These are phyloP conservation scores for Melieria picta DNA, from an alignment of 2,888 invertebrate genomes.

Conservation along the genomic window DNA sequence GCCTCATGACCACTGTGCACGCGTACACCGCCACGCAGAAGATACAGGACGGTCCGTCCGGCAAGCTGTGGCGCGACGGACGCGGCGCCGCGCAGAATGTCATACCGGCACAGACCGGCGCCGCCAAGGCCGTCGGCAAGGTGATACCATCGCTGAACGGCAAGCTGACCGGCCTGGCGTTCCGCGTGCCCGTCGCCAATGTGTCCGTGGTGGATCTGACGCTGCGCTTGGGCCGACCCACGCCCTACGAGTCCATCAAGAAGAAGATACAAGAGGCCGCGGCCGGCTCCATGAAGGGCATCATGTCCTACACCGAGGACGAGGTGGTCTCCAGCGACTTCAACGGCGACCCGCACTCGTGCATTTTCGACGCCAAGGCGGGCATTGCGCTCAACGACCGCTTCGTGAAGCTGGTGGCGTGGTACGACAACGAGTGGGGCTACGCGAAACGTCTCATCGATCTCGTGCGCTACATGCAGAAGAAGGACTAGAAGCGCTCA, in stretches of 20 bases:
- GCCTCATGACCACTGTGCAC: constrained; percentile 96
- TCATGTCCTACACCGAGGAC: constrained; percentile 95
- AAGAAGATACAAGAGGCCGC: constrained; percentile 87
- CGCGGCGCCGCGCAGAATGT: constrained; percentile 99
- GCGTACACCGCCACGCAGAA: constrained; percentile 99
- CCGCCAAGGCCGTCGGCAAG: constrained; percentile 99
- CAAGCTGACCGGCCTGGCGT: constrained; percentile 99
- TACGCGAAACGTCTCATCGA: constrained; percentile 98
- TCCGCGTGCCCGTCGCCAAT: constrained; percentile 97
- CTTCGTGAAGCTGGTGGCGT: constrained; percentile 97
- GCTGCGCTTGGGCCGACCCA: constrained; percentile 85
- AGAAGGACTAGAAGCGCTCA: constrained; percentile 69
- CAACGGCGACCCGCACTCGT: constrained; percentile 88
- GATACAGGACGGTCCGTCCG: constrained; percentile 97
- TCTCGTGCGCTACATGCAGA: constrained; percentile 91
- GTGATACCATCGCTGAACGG: constrained; percentile 97
- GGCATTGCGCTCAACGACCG: constrained; percentile 93
- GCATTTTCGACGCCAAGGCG: constrained; percentile 96
- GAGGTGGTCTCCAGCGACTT: constrained; percentile 97
- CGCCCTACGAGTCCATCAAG: constrained; percentile 90
- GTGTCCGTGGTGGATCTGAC: constrained; percentile 99
- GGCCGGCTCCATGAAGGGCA: constrained; percentile 87
- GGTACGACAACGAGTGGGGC: constrained; percentile 99
- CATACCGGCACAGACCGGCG: constrained; percentile 98
- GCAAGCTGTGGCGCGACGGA: constrained; percentile 95